Base-by-base conservation (phyloP, 1,140 invertebrate species). In the Brachionus rotundiformis region DNA sequence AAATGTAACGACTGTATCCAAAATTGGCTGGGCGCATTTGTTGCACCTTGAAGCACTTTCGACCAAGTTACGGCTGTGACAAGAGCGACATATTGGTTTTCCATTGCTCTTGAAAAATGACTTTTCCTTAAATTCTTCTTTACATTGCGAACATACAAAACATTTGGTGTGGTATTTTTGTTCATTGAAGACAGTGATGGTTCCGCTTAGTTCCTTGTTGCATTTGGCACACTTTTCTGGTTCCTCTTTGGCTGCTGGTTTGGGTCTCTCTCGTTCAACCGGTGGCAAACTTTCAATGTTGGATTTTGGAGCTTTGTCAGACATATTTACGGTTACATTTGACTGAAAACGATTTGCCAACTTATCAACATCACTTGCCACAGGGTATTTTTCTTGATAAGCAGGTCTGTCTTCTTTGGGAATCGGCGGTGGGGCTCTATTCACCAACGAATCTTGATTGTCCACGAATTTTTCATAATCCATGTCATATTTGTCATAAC, bases 91-190 rank as follows among this genome's bases (percentile, higher is more conserved):
- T 10, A 79, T 29, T 6, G 76, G 76, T 5, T 79, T 79, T 11
- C 59, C 59, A 41, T 79, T 79, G 11, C 3, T 47, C 25, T 79
- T 79, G 25, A 59, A 79, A 79, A 79, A 54, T 19, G 47, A 36
- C 27, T 79, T 79, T 19, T 79, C 59, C 19, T 79, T 63, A 25
- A 79, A 79, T 13, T 79, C 59, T 79, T 79, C 16, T 36, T 63
- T 63, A 25, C 76, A 79, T 59, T 79, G 76, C 23, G 7, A 19
- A 33, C 76, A 79, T 23, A 79, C 76, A 79, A 79, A 79, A 11
- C 76, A 79, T 59, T 79, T 79, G 11, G 47, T 63, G 54, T 79
- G 76, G 16, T 79, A 79, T 59, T 79, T 79, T 36, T 79, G 54
- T 2, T 79, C 76, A 8, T 79, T 27, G 31, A 59, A 79, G 36